These are phyloP conservation scores for Drosophila varians DNA, from an alignment of 1,140 invertebrate species.

Conservation along the genomic window DNA sequence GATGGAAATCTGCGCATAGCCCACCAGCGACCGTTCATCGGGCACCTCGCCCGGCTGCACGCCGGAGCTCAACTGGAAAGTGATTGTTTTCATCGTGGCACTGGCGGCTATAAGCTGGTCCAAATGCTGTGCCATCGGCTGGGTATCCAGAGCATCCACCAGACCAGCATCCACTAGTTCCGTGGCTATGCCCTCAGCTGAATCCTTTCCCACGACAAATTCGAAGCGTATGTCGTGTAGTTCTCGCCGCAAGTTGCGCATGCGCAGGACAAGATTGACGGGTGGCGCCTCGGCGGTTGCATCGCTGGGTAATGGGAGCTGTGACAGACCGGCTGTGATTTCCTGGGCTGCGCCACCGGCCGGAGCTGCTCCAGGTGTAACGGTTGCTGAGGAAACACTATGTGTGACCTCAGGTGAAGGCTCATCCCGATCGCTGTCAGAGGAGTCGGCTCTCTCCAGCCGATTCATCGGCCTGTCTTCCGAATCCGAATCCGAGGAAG, in stretches of 20 bases:
- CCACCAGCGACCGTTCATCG: slow-evolving; percentile 97
- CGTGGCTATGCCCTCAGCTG: slow-evolving; percentile 95
- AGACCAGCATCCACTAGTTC: slow-evolving; percentile 97
- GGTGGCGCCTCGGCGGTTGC: slow-evolving; percentile 76
- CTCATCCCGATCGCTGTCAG: slow-evolving; percentile 84
- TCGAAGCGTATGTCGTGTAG: slow-evolving; percentile 99
- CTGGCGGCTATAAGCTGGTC: slow-evolving; percentile 94
- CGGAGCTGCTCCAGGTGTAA: slow-evolving; percentile 40
- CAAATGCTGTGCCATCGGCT: slow-evolving; percentile 95
- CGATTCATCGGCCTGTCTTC: slow-evolving; percentile 86
- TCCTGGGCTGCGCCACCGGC: slow-evolving; percentile 37
- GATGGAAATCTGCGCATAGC: slow-evolving; percentile 98
- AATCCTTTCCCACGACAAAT: slow-evolving; percentile 95
- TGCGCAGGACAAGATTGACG: slow-evolving; percentile 91
- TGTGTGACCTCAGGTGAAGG: slow-evolving; percentile 74
- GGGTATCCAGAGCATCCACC: slow-evolving; percentile 95
- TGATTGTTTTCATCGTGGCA: slow-evolving; percentile 88
- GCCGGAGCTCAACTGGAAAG: slow-evolving; percentile 92
- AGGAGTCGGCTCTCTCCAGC: slow-evolving; percentile 85
- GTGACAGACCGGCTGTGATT: slow-evolving; percentile 57
- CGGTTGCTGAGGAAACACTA: slow-evolving; percentile 61
- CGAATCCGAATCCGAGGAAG: slow-evolving; percentile 82
- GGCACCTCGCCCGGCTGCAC: slow-evolving; percentile 92
- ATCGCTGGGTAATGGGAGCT: slow-evolving; percentile 63
- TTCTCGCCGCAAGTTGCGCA: slow-evolving; percentile 94